These are phyloP conservation scores for Leptinotarsa rubiginosa DNA, from an alignment of 2,888 invertebrate genomes.

Conservation along the genomic window DNA sequence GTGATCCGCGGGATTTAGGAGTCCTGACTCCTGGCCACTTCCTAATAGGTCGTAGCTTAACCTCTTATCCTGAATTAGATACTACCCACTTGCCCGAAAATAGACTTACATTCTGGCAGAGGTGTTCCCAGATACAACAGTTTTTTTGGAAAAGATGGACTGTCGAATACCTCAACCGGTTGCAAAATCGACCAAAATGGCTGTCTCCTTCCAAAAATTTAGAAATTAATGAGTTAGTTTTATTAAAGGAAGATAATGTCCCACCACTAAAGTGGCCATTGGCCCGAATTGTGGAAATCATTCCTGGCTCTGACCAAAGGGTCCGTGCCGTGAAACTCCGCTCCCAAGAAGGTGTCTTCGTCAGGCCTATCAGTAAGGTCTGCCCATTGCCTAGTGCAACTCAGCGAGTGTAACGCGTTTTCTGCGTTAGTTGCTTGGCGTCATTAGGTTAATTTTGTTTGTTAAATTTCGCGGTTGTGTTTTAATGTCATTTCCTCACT, in stretches of 20 bases:
- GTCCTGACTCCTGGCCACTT: too few species aligned
- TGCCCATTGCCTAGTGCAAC: constrained; percentile 17
- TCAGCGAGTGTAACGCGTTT: constrained; percentile 3
- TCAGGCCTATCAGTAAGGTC: constrained; percentile 24
- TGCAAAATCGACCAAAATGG: constrained; percentile 27
- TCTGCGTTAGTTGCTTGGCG: neutral
- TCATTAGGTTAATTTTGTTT: neutral
- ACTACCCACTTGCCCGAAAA: constrained; percentile 12
- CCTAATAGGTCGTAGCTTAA: constrained; percentile 26
- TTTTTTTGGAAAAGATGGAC: constrained; percentile 26
- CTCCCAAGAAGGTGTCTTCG: constrained; percentile 13
- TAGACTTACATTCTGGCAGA: constrained; percentile 8
- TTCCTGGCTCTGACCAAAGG: constrained; percentile 17
- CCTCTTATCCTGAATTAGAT: constrained; percentile 22
- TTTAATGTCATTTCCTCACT: neutral
- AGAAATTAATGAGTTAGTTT: constrained; percentile 20
- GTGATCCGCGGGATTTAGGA: constrained; percentile 20
- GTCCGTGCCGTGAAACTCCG: constrained; percentile 23
- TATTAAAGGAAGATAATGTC: constrained; percentile 24
- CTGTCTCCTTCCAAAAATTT: constrained; percentile 5
- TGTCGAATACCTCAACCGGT: constrained; percentile 16
- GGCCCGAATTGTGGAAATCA: constrained; percentile 20
- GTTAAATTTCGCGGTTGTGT: neutral
- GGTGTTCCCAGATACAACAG: constrained; percentile 7
- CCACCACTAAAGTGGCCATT: constrained; percentile 29